These are phyloP conservation scores for Sphecodes monilicornis DNA, from an alignment of 2,888 invertebrate species.

Conservation along the genomic window DNA sequence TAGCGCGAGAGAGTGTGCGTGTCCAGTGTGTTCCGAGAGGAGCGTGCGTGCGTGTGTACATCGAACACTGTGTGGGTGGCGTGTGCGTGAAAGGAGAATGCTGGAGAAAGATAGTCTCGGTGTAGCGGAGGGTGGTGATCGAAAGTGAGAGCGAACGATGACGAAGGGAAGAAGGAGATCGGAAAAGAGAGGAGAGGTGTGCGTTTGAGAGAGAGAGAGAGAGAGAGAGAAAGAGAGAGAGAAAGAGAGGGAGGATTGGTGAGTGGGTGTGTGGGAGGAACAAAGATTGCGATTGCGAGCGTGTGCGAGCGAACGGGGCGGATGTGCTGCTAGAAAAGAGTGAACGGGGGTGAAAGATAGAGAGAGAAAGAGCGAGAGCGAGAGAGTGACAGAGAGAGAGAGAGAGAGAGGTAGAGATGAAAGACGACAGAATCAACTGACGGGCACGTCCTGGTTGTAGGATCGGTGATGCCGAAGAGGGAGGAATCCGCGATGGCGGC, in stretches of 20 bases:
- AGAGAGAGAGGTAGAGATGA: constrained; percentile 55
- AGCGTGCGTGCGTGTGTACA: constrained; percentile 46
- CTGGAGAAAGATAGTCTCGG: constrained; percentile 54
- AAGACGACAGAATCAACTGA: constrained; percentile 74
- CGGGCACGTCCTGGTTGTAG: constrained; percentile 84
- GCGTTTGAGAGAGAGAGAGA: constrained; percentile 29
- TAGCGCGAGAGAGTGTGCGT: constrained; percentile 60
- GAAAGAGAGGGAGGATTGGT: neutral
- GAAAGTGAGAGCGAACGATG: constrained; percentile 47
- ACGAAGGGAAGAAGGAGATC: constrained; percentile 37
- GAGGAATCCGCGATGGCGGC: constrained; percentile 79
- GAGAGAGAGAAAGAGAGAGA: constrained; percentile 37
- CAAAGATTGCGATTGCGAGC: constrained; percentile 1
- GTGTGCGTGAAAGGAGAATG: constrained; percentile 13
- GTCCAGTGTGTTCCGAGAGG: neutral
- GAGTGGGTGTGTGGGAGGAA: constrained; percentile 2
- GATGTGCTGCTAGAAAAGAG: neutral
- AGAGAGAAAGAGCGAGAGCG: neutral
- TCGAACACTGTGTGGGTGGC: neutral
- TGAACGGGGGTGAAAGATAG: constrained; percentile 19
- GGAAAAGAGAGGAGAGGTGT: constrained; percentile 9
- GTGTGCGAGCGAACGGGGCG: neutral
- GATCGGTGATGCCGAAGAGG: constrained; percentile 83
- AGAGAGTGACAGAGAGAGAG: constrained; percentile 28
- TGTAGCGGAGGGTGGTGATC: constrained; percentile 58